Conservation (phyloP, 1,140 invertebrate genomes). For the Copidosoma floridanum region DNA sequence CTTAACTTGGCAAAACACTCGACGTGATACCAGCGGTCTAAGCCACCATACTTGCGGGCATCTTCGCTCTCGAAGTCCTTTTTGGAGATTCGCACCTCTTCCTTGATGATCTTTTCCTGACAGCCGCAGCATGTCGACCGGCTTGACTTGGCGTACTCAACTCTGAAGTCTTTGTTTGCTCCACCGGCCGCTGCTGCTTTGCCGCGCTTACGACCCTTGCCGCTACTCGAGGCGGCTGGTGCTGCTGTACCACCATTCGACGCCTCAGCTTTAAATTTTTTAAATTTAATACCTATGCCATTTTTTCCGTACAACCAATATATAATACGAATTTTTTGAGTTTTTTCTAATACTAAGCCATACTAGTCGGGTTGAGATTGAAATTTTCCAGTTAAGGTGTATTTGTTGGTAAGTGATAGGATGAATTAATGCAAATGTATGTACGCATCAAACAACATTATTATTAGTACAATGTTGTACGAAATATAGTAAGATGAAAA, state of each 20-base stretch:
- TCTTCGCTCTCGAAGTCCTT: constrained; percentile 82
- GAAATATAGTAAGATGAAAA: background rate
- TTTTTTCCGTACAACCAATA: no score
- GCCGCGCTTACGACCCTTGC: constrained; percentile 44
- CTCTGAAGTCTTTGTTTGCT: constrained; percentile 67
- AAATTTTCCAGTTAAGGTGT: no score
- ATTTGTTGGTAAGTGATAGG: no score
- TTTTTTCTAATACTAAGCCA: no score
- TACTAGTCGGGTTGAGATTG: no score
- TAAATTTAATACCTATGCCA: no score
- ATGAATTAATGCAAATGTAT: no score
- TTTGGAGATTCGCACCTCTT: constrained; percentile 79
- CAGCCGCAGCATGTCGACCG: constrained; percentile 81
- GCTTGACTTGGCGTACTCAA: constrained; percentile 89
- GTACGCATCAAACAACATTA: no score
- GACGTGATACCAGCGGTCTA: constrained; percentile 86
- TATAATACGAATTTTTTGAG: no score
- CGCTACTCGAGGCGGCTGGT: constrained; percentile 42
- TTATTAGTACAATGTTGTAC: no score
- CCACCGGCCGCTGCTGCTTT: constrained; percentile 30
- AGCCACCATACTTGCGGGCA: constrained; percentile 75
- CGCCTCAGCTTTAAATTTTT: background rate
- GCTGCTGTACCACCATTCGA: constrained; percentile 12
- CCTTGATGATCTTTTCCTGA: constrained; percentile 83
- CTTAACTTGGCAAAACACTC: constrained; percentile 86